Evolutionary conservation across 2,113 vertebrate genomes (phyloP).

Genomic region (Neodon shergylaensis): DNA sequence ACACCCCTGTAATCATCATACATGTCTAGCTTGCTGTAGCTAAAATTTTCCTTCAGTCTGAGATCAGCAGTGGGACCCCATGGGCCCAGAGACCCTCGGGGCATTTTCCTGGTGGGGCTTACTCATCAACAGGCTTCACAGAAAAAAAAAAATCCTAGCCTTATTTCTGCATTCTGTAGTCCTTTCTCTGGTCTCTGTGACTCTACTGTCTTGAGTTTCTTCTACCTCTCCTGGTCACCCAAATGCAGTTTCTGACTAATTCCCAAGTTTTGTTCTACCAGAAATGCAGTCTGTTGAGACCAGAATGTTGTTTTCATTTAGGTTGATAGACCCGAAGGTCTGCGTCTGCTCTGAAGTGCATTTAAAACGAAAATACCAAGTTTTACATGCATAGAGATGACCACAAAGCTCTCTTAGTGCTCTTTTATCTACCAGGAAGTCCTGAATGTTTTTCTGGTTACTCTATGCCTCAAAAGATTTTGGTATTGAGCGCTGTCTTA

Average conservation of each 20-base stretch:
- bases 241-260: background rate
- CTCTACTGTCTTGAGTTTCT: background rate
- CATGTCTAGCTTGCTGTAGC: background rate
- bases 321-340: too few relatives aligned
- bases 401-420: background rate
- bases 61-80: background rate
- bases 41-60: background rate
- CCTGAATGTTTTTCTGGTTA: conserved; percentile 37
- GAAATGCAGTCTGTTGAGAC: background rate
- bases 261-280: background rate
- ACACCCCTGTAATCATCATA: background rate
- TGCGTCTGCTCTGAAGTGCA: too few relatives aligned
- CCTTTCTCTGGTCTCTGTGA: too few relatives aligned
- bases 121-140: background rate
- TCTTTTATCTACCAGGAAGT: background rate
- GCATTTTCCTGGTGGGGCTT: background rate
- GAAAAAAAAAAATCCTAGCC: background rate
- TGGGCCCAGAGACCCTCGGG: too few relatives aligned
- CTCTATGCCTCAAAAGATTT: background rate
- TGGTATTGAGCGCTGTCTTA: background rate
- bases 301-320: too few relatives aligned
- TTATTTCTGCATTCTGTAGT: background rate
- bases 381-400: background rate
- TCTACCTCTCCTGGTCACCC: background rate
- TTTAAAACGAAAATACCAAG: too few relatives aligned